Evolutionary conservation across 1,140 invertebrate genomes (phyloP).

Genomic region (Drosophila murphyi): DNA sequence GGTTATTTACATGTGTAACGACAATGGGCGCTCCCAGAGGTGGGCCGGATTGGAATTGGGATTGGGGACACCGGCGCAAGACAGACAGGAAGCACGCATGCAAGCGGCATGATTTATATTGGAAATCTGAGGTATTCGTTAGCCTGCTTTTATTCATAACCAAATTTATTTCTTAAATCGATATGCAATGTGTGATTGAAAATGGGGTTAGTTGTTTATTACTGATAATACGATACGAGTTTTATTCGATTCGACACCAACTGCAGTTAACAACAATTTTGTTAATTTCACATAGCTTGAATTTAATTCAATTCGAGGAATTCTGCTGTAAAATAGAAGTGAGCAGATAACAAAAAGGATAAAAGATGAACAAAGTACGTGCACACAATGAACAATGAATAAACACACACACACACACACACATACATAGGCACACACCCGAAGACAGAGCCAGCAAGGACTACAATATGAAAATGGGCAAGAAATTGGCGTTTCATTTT

Average conservation of each 20-base stretch:
- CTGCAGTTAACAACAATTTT: constrained; percentile 55
- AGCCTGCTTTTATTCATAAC: constrained; percentile 38
- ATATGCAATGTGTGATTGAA: constrained; percentile 29
- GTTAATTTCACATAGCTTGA: constrained; percentile 57
- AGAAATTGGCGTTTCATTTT: constrained; percentile 57
- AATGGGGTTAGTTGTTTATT: not conserved
- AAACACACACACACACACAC: constrained; percentile 16
- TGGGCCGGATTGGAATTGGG: constrained; percentile 21
- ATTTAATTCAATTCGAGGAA: constrained; percentile 42
- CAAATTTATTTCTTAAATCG: constrained; percentile 48
- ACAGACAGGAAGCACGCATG: constrained; percentile 65
- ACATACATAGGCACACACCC: not conserved
- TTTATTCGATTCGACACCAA: constrained; percentile 3
- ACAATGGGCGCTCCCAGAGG: constrained; percentile 25
- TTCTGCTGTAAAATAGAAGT: constrained; percentile 11
- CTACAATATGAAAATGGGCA: constrained; percentile 74
- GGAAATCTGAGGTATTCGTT: constrained; percentile 61
- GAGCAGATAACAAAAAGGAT: constrained; percentile 39
- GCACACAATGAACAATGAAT: constrained; percentile 50
- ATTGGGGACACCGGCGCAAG: constrained; percentile 36
- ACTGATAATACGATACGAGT: not conserved
- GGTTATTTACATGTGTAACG: constrained; percentile 63
- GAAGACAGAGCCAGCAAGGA: constrained; percentile 36
- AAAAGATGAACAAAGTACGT: constrained; percentile 66
- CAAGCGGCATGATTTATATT: constrained; percentile 75